These are phyloP conservation scores for Euwallacea similis DNA, from an alignment of 1,140 invertebrate species.

Conservation along the genomic window DNA sequence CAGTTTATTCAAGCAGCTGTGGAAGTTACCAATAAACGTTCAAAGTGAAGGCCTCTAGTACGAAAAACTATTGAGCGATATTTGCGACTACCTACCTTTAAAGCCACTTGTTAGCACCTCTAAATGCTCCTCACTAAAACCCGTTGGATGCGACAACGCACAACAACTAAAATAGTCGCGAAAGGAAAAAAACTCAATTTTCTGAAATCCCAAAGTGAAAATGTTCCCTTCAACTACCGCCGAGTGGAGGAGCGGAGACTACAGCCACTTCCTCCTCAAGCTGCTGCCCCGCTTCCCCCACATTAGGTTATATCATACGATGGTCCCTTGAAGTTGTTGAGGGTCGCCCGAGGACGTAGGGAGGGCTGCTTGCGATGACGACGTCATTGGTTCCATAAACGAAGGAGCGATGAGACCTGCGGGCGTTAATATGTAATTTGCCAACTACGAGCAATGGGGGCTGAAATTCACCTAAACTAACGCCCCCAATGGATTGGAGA, in stretches of 20 bases:
- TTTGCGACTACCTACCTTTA: too few relatives aligned
- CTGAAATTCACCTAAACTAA: constrained; percentile 23
- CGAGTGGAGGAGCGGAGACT: constrained; percentile 35
- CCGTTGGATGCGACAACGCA: too few relatives aligned
- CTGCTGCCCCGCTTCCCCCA: constrained; percentile 78
- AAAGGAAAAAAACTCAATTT: too few relatives aligned
- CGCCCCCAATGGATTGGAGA: constrained; percentile 55
- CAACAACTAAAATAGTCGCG: too few relatives aligned
- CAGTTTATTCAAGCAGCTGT: too few relatives aligned
- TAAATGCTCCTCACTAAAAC: too few relatives aligned
- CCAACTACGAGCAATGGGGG: neutral
- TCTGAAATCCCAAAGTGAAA: too few relatives aligned
- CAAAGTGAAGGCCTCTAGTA: too few relatives aligned
- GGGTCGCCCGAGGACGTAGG: constrained; percentile 59
- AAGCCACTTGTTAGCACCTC: too few relatives aligned
- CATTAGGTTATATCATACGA: constrained; percentile 91
- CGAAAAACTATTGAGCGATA: too few relatives aligned
- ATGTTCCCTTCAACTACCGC: too few relatives aligned
- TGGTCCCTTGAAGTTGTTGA: constrained; percentile 81
- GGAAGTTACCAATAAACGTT: too few relatives aligned
- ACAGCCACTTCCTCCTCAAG: constrained; percentile 71
- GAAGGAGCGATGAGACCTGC: constrained; percentile 10
- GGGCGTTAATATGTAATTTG: neutral
- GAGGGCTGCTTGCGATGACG: constrained; percentile 41
- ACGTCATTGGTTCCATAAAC: constrained; percentile 35